phyloP scores from a whole-genome alignment of 2,113 vertebrate genomes.

The Onychorhynchus coronatus region DNA sequence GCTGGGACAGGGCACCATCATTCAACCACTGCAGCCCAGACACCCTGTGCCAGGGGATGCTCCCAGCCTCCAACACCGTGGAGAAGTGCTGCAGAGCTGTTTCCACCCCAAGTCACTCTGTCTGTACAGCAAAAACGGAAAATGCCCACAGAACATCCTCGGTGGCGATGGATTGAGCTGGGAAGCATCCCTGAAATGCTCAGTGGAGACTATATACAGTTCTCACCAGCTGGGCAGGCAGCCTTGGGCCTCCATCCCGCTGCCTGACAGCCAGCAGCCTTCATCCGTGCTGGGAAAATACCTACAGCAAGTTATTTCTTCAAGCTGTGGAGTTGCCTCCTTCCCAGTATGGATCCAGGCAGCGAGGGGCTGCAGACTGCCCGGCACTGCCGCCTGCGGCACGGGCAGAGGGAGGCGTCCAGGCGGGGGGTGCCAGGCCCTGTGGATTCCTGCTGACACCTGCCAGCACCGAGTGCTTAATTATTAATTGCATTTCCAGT shows the following conservation, averaged over 20 bases:
- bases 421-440: not conserved
- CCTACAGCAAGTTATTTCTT: not conserved
- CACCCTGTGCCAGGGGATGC: not conserved
- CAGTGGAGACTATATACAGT: accelerated
- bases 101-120: not conserved
- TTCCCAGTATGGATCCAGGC: accelerated
- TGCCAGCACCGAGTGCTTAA: not conserved
- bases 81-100: accelerated
- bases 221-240: not conserved
- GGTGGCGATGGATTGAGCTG: accelerated
- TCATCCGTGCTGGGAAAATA: not conserved
- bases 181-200: not conserved
- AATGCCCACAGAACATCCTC: accelerated
- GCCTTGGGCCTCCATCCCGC: accelerated
- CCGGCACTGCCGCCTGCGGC: not conserved
- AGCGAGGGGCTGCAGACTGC: not conserved
- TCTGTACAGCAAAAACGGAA: not conserved
- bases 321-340: not conserved
- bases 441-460: not conserved
- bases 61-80: accelerated
- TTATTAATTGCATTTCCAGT: constrained; percentile 55
- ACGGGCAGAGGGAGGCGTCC: not conserved
- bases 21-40: not conserved
- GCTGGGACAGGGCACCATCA: not conserved
- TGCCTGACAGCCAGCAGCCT: accelerated